Conservation (phyloP, 2,113 vertebrate genomes). For the Aramus guarauna region DNA sequence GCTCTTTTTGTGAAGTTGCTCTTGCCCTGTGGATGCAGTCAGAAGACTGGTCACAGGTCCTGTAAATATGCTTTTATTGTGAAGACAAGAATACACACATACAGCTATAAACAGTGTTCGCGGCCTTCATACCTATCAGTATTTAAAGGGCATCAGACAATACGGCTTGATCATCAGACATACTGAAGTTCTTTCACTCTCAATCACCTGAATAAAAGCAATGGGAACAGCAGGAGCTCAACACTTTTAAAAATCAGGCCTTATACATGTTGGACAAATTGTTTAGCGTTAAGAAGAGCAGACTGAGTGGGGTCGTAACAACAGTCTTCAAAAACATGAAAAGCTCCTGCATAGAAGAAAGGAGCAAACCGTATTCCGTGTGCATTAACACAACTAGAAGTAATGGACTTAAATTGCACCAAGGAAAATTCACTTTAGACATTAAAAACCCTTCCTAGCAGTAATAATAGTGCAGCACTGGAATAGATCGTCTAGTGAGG, state of each 20-base stretch:
- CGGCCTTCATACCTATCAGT: not conserved
- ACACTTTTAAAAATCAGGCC: constrained; percentile 29
- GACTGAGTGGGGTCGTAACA: constrained; percentile 50
- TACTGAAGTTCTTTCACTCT: constrained; percentile 15
- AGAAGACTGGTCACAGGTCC: not conserved
- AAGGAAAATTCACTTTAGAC: constrained; percentile 8
- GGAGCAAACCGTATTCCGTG: constrained; percentile 1
- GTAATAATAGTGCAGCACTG: not conserved
- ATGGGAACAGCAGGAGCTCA: constrained; percentile 4
- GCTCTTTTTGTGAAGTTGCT: not conserved
- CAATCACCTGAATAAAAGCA: constrained; percentile 38
- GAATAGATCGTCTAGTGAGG: not conserved
- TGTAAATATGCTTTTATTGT: not conserved
- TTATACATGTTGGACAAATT: constrained; percentile 27
- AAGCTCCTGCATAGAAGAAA: constrained; percentile 29
- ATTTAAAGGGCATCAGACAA: constrained; percentile 47
- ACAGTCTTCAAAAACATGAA: constrained; percentile 31
- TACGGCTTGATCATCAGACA: not conserved
- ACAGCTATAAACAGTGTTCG: not conserved
- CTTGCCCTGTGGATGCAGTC: not conserved
- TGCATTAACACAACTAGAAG: constrained; percentile 31
- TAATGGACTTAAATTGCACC: constrained; percentile 53
- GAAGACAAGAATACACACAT: constrained; percentile 8
- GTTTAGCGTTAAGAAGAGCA: constrained; percentile 40
- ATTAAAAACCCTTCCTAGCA: not conserved